Evolutionary conservation across 1,140 invertebrate species (phyloP).

Genomic region (Drosophila busckii): DNA sequence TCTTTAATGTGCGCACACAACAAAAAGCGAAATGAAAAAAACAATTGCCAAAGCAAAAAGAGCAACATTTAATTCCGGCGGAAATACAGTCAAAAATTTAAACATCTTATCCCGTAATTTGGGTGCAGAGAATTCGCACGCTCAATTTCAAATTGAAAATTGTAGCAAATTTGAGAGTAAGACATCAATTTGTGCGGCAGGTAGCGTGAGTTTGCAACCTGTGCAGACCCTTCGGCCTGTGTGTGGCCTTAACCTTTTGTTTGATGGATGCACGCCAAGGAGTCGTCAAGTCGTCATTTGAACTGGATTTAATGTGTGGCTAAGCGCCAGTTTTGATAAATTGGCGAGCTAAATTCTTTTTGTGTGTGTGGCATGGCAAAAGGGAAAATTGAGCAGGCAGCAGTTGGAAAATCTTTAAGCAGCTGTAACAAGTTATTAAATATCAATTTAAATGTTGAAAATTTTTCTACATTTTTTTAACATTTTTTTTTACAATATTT

Average conservation of each 20-base stretch:
- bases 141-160: conserved; percentile 74
- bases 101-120: conserved; percentile 61
- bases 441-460: too few relatives aligned
- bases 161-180: conserved; percentile 48
- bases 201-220: conserved; percentile 45
- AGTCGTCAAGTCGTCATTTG: neutral
- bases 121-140: conserved; percentile 70
- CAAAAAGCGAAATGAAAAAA: conserved; percentile 34
- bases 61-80: conserved; percentile 66
- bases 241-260: conserved; percentile 53
- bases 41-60: conserved; percentile 11
- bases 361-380: conserved; percentile 12
- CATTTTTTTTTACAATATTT: too few relatives aligned
- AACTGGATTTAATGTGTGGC: conserved; percentile 10
- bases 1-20: conserved; percentile 51
- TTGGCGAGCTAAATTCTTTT: conserved; percentile 33
- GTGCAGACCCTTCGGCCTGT: conserved; percentile 6
- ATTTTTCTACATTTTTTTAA: too few relatives aligned
- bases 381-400: neutral
- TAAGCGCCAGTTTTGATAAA: conserved; percentile 66
- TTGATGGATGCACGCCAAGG: conserved; percentile 49
- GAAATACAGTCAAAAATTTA: conserved; percentile 42
- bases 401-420: neutral
- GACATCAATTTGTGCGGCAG: conserved; percentile 54
- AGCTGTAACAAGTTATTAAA: too few relatives aligned